These are phyloP conservation scores for Enteromius trimaculatus DNA, from an alignment of 2,797 vertebrate genomes.

Conservation along the genomic window DNA sequence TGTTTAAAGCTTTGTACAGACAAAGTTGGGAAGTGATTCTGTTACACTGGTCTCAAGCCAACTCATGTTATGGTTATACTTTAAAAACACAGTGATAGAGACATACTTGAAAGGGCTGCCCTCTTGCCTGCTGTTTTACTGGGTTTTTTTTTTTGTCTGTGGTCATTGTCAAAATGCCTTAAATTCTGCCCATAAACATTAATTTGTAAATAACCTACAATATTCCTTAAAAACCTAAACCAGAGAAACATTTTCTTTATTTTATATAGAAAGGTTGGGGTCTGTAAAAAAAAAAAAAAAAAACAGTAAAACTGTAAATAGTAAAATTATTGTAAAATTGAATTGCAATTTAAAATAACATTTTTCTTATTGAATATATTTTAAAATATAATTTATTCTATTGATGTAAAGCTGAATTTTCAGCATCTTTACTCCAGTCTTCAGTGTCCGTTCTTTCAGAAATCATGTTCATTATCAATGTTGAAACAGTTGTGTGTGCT, in stretches of 20 bases:
- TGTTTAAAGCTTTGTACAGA: conserved; percentile 4
- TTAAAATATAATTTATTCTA: not conserved
- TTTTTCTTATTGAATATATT: not conserved
- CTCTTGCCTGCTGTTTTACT: conserved; percentile 15
- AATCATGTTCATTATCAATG: not conserved
- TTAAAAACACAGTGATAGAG: conserved; percentile 21
- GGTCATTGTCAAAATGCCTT: not conserved
- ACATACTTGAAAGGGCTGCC: not conserved
- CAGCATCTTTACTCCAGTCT: not conserved
- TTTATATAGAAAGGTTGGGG: not conserved
- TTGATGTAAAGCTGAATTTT: not conserved
- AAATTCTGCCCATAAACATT: not conserved
- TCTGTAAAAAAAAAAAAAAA: not conserved
- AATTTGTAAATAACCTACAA: not conserved
- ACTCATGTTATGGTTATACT: conserved; percentile 31
- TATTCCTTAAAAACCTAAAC: not conserved
- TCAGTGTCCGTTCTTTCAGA: not conserved
- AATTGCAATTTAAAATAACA: not conserved
- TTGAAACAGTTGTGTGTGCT: not conserved
- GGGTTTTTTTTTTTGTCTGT: not conserved
- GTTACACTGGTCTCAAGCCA: conserved; percentile 16
- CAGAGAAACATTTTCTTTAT: not conserved
- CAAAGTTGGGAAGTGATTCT: conserved; percentile 10
- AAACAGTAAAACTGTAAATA: too few species aligned
- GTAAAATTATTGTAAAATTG: not conserved